Base-by-base conservation (phyloP, 1,140 invertebrate genomes). In the Heliothis subflexa region DNA sequence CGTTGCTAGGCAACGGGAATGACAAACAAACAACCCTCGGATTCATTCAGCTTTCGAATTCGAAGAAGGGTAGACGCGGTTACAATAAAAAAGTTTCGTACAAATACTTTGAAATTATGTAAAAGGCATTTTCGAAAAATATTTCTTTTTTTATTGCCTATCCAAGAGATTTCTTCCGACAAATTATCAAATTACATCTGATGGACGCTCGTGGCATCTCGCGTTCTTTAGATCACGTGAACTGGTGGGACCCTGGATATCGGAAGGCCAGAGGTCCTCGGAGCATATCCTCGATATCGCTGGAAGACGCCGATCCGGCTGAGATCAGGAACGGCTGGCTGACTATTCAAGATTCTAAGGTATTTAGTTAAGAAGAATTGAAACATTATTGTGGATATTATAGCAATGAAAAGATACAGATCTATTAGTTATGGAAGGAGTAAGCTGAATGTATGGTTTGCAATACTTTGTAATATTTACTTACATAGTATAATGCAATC, bases 261-360 rank as follows among this genome's bases (percentile, higher is more conserved):
- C 86, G 87, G 89, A 89, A 89, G 73, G 28, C 21, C 0, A 78
- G 77, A 18, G 78, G 68, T 33, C 57, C 80, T 18, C 77, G 87
- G 1, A 87, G 79, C 16, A 76, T 70, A 50, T 75, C 88, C 0
- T 92, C 90, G 7, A 81, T 88, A 13, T 89, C 88, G 7, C 71
- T 93, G 49, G 86, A 88, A 72, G 85, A 78, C 10, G 81, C 81
- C 50, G 89, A 94, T 59, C 87, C 89, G 16, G 79, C 75, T 0
- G 88, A 92, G 14, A 91, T 94, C 49, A 88, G 92, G 71, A 94
- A 93, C 55, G 91, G 90, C 3, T 94, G 91, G 91, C 83, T 94
- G 13, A 94, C 92, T 13, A 74, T 94, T 52, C 49, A 80, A 7
- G 82, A 87, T 75, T 64, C 85, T 59, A 88, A 94, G 92, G 93